A percentile compares a stretch with the other conserved stretches of the same genome.
These are phyloP conservation scores for Eupithecia dodoneata DNA, from an alignment of 2,888 invertebrate genomes.

Conservation along the genomic window DNA sequence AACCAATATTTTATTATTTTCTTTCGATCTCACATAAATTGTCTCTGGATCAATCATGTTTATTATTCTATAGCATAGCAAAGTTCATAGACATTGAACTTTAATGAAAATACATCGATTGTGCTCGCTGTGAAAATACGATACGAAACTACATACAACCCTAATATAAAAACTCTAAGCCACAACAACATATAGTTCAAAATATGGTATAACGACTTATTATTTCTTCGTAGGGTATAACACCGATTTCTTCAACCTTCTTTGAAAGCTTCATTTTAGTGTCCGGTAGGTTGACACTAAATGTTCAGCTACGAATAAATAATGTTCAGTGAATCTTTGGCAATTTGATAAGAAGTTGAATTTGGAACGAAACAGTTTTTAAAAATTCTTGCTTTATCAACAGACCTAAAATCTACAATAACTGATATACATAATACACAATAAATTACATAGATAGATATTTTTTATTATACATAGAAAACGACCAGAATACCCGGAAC, in stretches of 20 bases:
- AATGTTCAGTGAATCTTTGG: background rate
- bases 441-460: too few species aligned
- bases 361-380: background rate
- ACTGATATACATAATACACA: too few species aligned
- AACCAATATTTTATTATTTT: background rate
- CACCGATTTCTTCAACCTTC: background rate
- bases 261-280: background rate
- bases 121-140: background rate
- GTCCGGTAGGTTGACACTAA: background rate
- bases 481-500: too few species aligned
- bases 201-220: too few species aligned
- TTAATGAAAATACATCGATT: background rate
- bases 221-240: too few species aligned
- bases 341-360: background rate
- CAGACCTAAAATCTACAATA: too few species aligned
- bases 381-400: too few species aligned
- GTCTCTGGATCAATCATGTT: background rate
- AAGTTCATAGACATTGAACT: background rate
- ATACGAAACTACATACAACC: background rate
- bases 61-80: background rate
- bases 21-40: background rate
- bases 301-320: background rate
- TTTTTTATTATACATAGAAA: too few species aligned
- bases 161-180: background rate
- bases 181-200: background rate